Evolutionary conservation across 2,113 vertebrate genomes (phyloP).

Genomic region (Phalacrocorax brasilianus): DNA sequence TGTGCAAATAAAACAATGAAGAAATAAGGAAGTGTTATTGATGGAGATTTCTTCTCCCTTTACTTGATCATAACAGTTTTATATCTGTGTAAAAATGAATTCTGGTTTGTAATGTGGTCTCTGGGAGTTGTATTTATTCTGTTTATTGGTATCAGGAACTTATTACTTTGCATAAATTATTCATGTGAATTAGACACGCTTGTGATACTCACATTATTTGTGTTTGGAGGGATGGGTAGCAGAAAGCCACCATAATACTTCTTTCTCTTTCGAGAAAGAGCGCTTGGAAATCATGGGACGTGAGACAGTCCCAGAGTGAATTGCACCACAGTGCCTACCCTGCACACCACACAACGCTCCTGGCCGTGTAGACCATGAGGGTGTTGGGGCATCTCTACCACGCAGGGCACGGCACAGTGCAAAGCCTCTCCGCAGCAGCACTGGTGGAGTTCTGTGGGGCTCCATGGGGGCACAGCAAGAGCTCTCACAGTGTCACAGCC

Average conservation of each 20-base stretch:
- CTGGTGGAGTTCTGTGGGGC: neutral
- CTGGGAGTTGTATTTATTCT: slow-evolving; percentile 62
- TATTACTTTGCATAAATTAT: slow-evolving; percentile 66
- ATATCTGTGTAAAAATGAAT: slow-evolving; percentile 56
- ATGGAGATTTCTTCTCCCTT: slow-evolving; percentile 50
- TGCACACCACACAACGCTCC: neutral
- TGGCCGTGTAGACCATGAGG: accelerated
- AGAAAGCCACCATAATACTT: neutral
- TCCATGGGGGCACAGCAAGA: neutral
- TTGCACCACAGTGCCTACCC: neutral
- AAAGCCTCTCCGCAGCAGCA: neutral
- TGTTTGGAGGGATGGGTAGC: neutral
- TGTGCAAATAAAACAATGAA: slow-evolving; percentile 44
- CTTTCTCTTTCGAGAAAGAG: neutral
- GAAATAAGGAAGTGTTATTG: slow-evolving; percentile 24
- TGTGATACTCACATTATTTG: neutral
- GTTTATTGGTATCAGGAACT: slow-evolving; percentile 53
- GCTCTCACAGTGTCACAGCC: neutral
- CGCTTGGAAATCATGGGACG: accelerated
- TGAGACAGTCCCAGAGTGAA: neutral
- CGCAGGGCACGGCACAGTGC: accelerated
- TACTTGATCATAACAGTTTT: slow-evolving; percentile 54
- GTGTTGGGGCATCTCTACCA: neutral
- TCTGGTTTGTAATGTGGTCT: slow-evolving; percentile 30
- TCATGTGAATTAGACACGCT: slow-evolving; percentile 27